These are phyloP conservation scores for Lasaia peninsularis DNA, from an alignment of 1,140 invertebrate species.

Conservation along the genomic window DNA sequence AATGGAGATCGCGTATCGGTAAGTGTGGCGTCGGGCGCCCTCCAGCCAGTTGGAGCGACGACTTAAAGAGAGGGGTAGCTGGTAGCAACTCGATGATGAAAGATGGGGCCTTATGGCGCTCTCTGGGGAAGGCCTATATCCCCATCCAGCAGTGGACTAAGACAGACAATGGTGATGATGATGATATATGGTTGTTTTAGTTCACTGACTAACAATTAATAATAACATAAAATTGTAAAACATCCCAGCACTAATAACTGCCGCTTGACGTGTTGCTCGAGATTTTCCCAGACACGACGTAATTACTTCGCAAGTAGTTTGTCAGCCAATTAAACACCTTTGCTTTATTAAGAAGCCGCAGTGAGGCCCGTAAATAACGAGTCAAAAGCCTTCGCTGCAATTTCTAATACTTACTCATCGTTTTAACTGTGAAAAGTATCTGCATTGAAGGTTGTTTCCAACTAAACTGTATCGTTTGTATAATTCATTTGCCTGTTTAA, in stretches of 20 bases:
- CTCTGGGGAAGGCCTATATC: too few relatives aligned
- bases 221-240: not conserved
- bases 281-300: conserved; percentile 55
- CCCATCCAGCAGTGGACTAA: too few relatives aligned
- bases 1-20: too few relatives aligned
- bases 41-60: too few relatives aligned
- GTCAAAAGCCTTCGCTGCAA: conserved; percentile 48
- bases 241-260: conserved; percentile 22
- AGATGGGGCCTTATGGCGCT: too few relatives aligned
- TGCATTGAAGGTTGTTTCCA: conserved; percentile 3
- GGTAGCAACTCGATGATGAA: too few relatives aligned
- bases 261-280: conserved; percentile 66
- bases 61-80: too few relatives aligned
- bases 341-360: conserved; percentile 72
- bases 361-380: conserved; percentile 50
- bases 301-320: conserved; percentile 73
- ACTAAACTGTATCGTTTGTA: not conserved
- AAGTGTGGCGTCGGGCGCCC: too few relatives aligned
- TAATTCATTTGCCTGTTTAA: too few relatives aligned
- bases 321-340: conserved; percentile 74
- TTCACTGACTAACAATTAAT: too few relatives aligned
- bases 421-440: conserved; percentile 18
- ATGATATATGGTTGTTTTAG: too few relatives aligned
- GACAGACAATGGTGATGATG: too few relatives aligned
- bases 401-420: conserved; percentile 31